Percentiles rank a stretch among this genome's conserved stretches.
phyloP scores from a whole-genome alignment of 2,888 invertebrate genomes.

The Seira ritae region DNA sequence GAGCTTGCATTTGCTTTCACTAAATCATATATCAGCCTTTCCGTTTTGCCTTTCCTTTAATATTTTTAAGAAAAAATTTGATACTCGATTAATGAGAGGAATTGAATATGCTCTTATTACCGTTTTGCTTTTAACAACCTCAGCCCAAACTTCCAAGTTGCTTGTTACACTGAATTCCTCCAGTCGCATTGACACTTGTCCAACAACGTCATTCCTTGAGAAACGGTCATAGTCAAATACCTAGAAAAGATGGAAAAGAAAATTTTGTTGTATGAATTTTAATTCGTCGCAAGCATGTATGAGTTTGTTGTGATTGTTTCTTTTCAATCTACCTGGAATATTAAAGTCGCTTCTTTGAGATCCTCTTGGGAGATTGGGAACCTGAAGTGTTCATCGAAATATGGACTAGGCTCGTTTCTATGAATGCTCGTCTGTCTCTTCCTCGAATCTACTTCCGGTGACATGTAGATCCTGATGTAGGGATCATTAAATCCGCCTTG shows the following conservation, averaged over 20 bases:
- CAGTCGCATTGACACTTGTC: slow-evolving; percentile 87
- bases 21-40: no score
- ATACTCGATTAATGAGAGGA: no score
- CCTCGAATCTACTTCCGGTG: slow-evolving; percentile 90
- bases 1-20: no score
- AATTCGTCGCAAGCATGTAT: no score
- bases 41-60: no score
- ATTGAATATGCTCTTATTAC: slow-evolving; percentile 72
- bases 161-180: slow-evolving; percentile 87
- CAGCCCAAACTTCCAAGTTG: slow-evolving; percentile 91
- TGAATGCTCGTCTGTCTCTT: slow-evolving; percentile 91
- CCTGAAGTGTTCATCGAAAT: slow-evolving; percentile 94
- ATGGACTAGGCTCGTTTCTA: slow-evolving; percentile 89
- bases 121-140: slow-evolving; percentile 87
- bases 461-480: slow-evolving; percentile 86
- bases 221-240: slow-evolving; percentile 83
- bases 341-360: slow-evolving; percentile 85
- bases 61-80: no score
- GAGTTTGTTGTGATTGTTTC: no score
- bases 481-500: slow-evolving; percentile 94
- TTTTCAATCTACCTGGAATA: slow-evolving; percentile 87
- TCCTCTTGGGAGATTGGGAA: slow-evolving; percentile 94
- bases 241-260: slow-evolving; percentile 73
- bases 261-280: not conserved
- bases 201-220: slow-evolving; percentile 91